phyloP scores from a whole-genome alignment of 2,113 vertebrate genomes.

The Recurvirostra avosetta region DNA sequence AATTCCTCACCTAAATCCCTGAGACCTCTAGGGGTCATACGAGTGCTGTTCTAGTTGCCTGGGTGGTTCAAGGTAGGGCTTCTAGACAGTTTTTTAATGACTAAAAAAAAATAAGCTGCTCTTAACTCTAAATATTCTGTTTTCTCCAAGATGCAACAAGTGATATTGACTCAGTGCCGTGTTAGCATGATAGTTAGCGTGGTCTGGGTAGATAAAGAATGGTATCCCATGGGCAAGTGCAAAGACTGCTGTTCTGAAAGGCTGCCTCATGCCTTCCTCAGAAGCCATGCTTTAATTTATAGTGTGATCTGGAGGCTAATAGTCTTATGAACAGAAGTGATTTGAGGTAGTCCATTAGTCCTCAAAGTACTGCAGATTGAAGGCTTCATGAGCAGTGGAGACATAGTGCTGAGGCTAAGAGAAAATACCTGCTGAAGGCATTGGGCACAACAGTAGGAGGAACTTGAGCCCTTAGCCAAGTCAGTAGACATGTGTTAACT shows the following conservation, averaged over 20 bases:
- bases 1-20: neutral
- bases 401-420: neutral
- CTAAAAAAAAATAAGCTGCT: neutral
- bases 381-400: neutral
- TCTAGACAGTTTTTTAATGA: neutral
- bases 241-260: neutral
- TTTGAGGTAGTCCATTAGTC: neutral
- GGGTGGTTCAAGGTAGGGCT: neutral
- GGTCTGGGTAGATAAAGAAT: neutral
- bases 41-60: neutral
- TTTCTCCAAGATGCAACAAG: neutral
- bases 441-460: neutral
- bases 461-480: neutral
- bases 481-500: neutral
- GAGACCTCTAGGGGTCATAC: slow-evolving; percentile 51
- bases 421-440: neutral
- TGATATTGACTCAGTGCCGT: neutral
- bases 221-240: neutral
- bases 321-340: neutral
- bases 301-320: neutral
- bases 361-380: neutral
- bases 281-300: neutral
- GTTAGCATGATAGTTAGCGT: neutral
- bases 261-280: neutral
- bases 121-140: neutral